These are phyloP conservation scores for Myotis yumanensis DNA, from an alignment of 2,113 vertebrate genomes.

Conservation along the genomic window DNA sequence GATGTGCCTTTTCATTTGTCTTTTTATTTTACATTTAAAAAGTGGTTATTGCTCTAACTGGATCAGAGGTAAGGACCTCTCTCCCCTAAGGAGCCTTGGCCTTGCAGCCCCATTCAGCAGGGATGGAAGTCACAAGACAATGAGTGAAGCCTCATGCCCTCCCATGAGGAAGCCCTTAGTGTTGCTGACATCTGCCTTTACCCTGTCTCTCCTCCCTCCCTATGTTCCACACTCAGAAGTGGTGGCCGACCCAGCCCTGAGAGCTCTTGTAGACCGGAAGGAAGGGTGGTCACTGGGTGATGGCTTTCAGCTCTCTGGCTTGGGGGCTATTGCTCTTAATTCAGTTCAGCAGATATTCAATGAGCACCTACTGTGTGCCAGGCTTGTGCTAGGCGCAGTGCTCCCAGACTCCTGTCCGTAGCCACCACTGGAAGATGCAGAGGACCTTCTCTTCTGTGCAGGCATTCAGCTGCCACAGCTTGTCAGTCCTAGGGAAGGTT, in stretches of 20 bases:
- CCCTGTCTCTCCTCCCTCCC: slow-evolving; percentile 49
- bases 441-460: background rate
- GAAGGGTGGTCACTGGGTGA: slow-evolving; percentile 47
- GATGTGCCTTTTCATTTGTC: slow-evolving; percentile 81
- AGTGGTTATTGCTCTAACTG: slow-evolving; percentile 89
- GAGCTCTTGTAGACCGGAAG: slow-evolving; percentile 59
- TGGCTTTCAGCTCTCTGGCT: slow-evolving; percentile 63
- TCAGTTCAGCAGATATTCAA: slow-evolving; percentile 37
- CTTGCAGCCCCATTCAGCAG: slow-evolving; percentile 77
- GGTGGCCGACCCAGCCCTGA: slow-evolving; percentile 47
- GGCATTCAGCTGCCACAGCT: background rate
- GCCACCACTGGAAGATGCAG: slow-evolving; percentile 9
- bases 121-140: slow-evolving; percentile 80
- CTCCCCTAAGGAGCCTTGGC: slow-evolving; percentile 80
- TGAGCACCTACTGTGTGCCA: slow-evolving; percentile 50
- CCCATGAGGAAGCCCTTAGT: slow-evolving; percentile 70
- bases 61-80: slow-evolving; percentile 84
- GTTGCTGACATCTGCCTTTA: slow-evolving; percentile 55
- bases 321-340: background rate
- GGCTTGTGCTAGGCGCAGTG: slow-evolving; percentile 30
- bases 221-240: slow-evolving; percentile 31
- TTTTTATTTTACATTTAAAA: slow-evolving; percentile 87
- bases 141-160: slow-evolving; percentile 72
- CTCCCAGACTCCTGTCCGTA: background rate
- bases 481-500: slow-evolving; percentile 48